Evolutionary conservation across 2,113 vertebrate species (phyloP).

Genomic region (Laticauda laticaudata): DNA sequence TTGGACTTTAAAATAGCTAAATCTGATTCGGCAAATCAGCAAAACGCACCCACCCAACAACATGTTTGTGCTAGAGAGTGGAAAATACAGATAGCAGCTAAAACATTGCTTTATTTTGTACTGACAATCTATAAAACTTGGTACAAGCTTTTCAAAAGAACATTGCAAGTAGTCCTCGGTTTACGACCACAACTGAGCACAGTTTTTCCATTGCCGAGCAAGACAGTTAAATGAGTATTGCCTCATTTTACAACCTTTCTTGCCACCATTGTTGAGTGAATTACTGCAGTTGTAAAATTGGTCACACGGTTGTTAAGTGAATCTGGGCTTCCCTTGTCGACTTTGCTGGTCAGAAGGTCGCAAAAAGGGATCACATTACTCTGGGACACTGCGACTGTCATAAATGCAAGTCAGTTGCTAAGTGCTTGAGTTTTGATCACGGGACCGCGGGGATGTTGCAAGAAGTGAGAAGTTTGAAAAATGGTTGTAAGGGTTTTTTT

Average conservation of each 20-base stretch:
- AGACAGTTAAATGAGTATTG: neutral
- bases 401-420: neutral
- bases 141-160: neutral
- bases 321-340: no score
- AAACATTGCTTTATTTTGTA: neutral
- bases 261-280: no score
- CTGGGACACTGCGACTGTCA: neutral
- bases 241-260: neutral
- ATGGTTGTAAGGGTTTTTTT: neutral
- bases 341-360: neutral
- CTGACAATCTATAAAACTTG: neutral
- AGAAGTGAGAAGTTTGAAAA: neutral
- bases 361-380: neutral
- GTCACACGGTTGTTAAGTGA: neutral
- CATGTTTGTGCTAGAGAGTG: neutral
- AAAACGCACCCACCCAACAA: neutral
- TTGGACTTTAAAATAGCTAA: neutral
- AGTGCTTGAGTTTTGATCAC: neutral
- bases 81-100: neutral
- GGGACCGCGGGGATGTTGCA: neutral
- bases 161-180: neutral
- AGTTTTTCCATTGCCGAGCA: neutral
- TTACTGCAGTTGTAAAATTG: no score
- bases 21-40: neutral
- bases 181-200: neutral